phyloP scores from a whole-genome alignment of 2,797 vertebrate species.

The Lepus oiostolus region DNA sequence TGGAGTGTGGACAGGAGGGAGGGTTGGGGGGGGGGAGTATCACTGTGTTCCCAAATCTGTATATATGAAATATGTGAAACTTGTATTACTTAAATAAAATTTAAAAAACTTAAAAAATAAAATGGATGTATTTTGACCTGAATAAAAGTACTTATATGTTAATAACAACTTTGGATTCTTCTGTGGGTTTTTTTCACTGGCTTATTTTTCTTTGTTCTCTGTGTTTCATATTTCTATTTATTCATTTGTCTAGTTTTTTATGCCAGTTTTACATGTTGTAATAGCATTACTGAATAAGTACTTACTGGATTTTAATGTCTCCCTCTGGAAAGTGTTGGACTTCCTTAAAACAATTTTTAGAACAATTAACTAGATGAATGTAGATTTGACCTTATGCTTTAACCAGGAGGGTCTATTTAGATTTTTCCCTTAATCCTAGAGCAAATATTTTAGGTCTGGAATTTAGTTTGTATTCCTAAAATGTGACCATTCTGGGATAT shows the following conservation, averaged over 20 bases:
- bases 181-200: not conserved
- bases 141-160: not conserved
- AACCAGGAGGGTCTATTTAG: not conserved
- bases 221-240: slow-evolving; percentile 22
- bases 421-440: not conserved
- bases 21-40: too few relatives aligned
- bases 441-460: not conserved
- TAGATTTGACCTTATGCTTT: slow-evolving; percentile 18
- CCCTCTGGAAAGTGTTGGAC: not conserved
- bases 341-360: not conserved
- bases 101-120: too few relatives aligned
- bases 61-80: too few relatives aligned
- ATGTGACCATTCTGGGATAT: not conserved
- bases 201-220: slow-evolving; percentile 34
- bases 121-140: too few relatives aligned
- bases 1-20: too few relatives aligned
- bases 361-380: not conserved
- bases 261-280: not conserved
- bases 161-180: not conserved
- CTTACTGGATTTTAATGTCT: not conserved
- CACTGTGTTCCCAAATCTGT: too few relatives aligned
- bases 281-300: not conserved
- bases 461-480: slow-evolving; percentile 6
- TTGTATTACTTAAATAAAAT: too few relatives aligned
- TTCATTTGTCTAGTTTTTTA: not conserved